phyloP scores from a whole-genome alignment of 1,140 invertebrate genomes.

The Hycleus phaleratus region DNA sequence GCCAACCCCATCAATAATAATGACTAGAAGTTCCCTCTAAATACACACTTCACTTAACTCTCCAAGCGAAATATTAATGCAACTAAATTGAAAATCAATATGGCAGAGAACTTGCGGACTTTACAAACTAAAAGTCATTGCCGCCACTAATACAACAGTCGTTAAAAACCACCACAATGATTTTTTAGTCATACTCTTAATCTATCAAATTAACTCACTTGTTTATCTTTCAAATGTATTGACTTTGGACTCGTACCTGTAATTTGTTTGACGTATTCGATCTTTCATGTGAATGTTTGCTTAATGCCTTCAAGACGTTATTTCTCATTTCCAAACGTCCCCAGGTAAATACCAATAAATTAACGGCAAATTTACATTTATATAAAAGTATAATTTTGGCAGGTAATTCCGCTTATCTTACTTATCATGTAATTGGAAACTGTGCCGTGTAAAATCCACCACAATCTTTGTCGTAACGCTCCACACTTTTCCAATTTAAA shows the following conservation, averaged over 20 bases:
- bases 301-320: constrained; percentile 11
- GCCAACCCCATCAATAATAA: constrained; percentile 37
- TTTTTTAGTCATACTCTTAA: constrained; percentile 1
- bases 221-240: constrained; percentile 11
- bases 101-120: constrained; percentile 19
- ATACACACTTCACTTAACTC: constrained; percentile 36
- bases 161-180: background rate
- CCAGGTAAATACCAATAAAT: constrained; percentile 15
- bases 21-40: constrained; percentile 35
- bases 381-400: constrained; percentile 17
- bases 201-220: background rate
- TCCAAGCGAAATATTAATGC: constrained; percentile 36
- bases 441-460: constrained; percentile 1
- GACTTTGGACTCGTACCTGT: constrained; percentile 7
- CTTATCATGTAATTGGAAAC: constrained; percentile 15
- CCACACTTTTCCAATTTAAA: constrained; percentile 2
- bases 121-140: constrained; percentile 16
- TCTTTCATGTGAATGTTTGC: background rate
- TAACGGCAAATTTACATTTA: constrained; percentile 14
- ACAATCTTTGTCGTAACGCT: background rate
- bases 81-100: constrained; percentile 37
- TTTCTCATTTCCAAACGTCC: constrained; percentile 8
- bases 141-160: background rate
- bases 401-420: constrained; percentile 11
- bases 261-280: constrained; percentile 11